These are phyloP conservation scores for Oreotrochilus melanogaster DNA, from an alignment of 2,113 vertebrate species.

Conservation along the genomic window DNA sequence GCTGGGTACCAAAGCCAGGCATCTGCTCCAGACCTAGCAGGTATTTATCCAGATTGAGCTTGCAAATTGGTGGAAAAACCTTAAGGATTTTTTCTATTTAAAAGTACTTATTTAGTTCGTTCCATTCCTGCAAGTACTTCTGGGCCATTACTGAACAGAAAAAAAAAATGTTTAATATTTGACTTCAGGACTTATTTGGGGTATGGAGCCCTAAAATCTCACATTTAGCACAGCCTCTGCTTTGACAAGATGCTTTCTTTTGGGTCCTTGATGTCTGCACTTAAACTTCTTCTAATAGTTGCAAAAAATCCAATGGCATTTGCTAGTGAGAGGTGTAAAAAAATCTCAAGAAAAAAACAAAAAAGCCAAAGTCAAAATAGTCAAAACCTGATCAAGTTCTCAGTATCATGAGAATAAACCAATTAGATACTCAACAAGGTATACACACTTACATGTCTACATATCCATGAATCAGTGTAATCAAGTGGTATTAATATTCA, in stretches of 20 bases:
- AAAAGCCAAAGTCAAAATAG: not conserved
- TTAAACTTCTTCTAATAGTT: not conserved
- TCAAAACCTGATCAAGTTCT: not conserved
- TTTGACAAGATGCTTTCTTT: not conserved
- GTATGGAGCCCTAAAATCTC: not conserved
- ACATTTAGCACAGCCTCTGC: not conserved
- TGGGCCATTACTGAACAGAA: not conserved
- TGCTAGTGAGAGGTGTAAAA: not conserved
- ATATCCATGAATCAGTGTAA: not conserved
- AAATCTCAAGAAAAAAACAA: not conserved
- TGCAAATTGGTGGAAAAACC: not conserved
- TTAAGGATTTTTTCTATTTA: not conserved
- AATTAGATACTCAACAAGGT: not conserved
- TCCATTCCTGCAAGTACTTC: not conserved
- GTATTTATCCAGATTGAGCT: not conserved
- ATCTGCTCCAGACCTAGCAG: not conserved
- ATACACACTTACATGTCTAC: not conserved
- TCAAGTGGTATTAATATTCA: not conserved
- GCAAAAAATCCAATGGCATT: not conserved
- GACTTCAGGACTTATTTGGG: not conserved
- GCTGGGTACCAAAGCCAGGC: not conserved
- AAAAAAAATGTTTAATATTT: not conserved
- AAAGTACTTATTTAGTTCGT: not conserved
- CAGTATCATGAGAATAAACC: not conserved
- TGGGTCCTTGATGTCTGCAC: not conserved